Evolutionary conservation across 92 coral and sea anemone species (phyloP), one percentile per base, ranked within the genome.

Genomic region (Heteractis magnifica): DNA sequence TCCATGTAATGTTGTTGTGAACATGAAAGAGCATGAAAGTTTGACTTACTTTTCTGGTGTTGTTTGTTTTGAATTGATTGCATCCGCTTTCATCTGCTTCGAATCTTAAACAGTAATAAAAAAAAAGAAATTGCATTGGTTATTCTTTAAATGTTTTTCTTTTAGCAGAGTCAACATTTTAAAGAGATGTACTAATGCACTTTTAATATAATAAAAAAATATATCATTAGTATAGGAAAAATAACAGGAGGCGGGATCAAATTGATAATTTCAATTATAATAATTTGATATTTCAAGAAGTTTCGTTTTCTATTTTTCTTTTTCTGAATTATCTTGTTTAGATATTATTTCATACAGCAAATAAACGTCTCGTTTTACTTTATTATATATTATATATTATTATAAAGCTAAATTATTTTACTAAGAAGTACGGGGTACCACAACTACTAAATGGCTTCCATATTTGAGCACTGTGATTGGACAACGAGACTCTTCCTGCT

Each of bases 41-140:
- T 82, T 18, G 49, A 84, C 87, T 84, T 85, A 85, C 88, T 53
- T 85, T 77, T 56, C 83, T 48, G 70, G 59, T 19, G 53, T 41
- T 70, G 81, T 78, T 65, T 71, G 83, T 14, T 78, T 85, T 70
- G 77, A 70, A 60, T 56, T 26, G 56, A 59, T 52, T 7, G 83
- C 88, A 77, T 85, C 88, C 77, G 88, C 78, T 79, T 41, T 71
- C 79, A 52, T 78, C 78, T 78, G 77, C 26, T 49, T 52, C 52
- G 71, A 8, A 72, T n/a, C 88, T 85, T 51, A 64, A 60, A 65
- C 48, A 74, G 44, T n/a, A 51, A 34, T n/a, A 4, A 26, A 20
- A 53, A 20, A 53, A 84, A 65, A 75, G 77, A 58, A 73, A 56
- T 73, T 53, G 64, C 64, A 60, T 6, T 76, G 59, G 20, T 41